A percentile compares a stretch with the other conserved stretches of the same genome.
phyloP scores from a whole-genome alignment of 2,113 vertebrate species.

The Haemorhous mexicanus region DNA sequence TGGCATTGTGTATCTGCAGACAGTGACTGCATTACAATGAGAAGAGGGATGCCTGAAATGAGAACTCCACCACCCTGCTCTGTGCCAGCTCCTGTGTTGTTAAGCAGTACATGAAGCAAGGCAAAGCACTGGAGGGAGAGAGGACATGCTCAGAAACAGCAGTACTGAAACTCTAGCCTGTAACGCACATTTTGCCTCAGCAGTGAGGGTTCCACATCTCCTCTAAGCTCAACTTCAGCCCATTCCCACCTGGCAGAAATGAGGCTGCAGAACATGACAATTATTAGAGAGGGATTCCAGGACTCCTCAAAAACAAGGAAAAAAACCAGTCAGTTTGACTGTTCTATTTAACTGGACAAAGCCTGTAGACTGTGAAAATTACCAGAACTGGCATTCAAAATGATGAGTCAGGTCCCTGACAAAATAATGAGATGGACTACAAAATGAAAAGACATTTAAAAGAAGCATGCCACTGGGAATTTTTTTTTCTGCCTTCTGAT shows the following conservation, averaged over 20 bases:
- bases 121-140: neutral
- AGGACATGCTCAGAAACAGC: neutral
- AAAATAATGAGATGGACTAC: conserved; percentile 14
- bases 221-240: neutral
- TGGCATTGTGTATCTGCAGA: conserved; percentile 20
- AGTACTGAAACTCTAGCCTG: neutral
- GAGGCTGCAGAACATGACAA: neutral
- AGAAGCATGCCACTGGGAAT: neutral
- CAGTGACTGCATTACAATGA: conserved; percentile 31
- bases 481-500: neutral
- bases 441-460: conserved; percentile 37
- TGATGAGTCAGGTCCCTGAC: conserved; percentile 26
- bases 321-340: neutral
- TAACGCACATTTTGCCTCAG: neutral
- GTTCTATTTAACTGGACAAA: conserved; percentile 23
- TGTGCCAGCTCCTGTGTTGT: neutral
- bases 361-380: conserved; percentile 5
- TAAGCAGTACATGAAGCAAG: conserved; percentile 30
- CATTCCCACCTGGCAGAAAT: neutral
- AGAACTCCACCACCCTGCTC: neutral
- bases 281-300: neutral
- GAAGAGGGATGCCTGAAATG: conserved; percentile 13
- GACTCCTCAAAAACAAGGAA: neutral
- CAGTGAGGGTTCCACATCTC: neutral
- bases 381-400: conserved; percentile 11